Evolutionary conservation across 2,797 vertebrate species (phyloP).

Genomic region (Poecilia wingei): DNA sequence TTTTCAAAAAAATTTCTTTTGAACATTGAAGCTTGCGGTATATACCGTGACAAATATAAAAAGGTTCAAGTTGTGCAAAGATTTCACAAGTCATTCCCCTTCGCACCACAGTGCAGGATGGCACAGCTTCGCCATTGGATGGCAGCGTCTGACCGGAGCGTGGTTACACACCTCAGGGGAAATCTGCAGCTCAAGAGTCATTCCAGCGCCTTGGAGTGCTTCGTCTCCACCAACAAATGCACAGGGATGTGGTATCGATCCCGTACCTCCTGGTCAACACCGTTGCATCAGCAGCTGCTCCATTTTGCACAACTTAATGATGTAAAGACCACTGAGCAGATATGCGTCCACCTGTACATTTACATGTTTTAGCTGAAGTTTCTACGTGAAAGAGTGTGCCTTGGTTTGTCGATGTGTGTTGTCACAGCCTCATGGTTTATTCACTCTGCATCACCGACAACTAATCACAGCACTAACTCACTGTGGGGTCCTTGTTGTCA

Average conservation of each 20-base stretch:
- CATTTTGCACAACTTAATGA: background rate
- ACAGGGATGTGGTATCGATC: slow-evolving; percentile 32
- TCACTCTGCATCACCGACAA: slow-evolving; percentile 34
- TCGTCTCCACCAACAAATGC: slow-evolving; percentile 5
- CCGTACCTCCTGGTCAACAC: background rate
- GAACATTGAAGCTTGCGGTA: background rate
- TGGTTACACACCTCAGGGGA: slow-evolving; percentile 24
- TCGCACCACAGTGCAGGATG: background rate
- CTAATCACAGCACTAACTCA: slow-evolving; percentile 38
- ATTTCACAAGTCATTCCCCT: background rate
- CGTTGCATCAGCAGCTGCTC: slow-evolving; percentile 24
- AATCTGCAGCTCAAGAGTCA: slow-evolving; percentile 12
- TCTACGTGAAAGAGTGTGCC: background rate
- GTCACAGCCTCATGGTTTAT: slow-evolving; percentile 53
- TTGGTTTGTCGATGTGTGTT: slow-evolving; percentile 37
- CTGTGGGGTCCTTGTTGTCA: slow-evolving; percentile 31
- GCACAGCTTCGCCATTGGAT: slow-evolving; percentile 37
- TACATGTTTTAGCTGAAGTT: background rate
- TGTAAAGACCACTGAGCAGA: background rate
- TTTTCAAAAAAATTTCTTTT: background rate
- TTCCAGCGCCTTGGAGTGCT: background rate
- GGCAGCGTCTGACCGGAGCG: slow-evolving; percentile 55
- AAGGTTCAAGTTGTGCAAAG: background rate
- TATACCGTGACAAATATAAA: background rate
- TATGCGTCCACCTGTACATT: background rate